Conservation (phyloP, 2,888 invertebrate species). For the Conchocele bisecta region DNA sequence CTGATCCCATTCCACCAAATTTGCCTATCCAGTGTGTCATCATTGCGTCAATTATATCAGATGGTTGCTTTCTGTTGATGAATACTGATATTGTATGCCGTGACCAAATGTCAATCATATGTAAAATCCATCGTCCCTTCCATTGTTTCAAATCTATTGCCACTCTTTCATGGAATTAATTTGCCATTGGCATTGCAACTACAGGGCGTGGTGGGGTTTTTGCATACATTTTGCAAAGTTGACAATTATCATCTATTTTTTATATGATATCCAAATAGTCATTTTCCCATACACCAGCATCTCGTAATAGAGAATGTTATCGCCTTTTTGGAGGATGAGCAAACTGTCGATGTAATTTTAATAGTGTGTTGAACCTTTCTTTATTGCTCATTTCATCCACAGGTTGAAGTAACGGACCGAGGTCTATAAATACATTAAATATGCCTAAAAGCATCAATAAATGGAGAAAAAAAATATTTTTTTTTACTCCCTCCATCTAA, state of each 20-base stretch:
- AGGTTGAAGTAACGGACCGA: no score
- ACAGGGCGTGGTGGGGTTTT: conserved; percentile 19
- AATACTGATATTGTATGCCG: conserved; percentile 42
- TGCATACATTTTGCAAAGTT: conserved; percentile 17
- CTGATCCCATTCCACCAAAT: conserved; percentile 28
- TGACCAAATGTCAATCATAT: conserved; percentile 52
- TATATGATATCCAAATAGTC: background rate
- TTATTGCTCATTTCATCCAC: background rate
- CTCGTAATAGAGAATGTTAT: conserved; percentile 18
- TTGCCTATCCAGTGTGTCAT: conserved; percentile 27
- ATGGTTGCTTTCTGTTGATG: conserved; percentile 25
- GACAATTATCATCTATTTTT: conserved; percentile 30
- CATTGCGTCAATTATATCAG: conserved; percentile 24
- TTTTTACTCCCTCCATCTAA: no score
- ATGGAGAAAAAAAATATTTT: no score
- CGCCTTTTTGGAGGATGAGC: conserved; percentile 21
- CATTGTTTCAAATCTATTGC: conserved; percentile 54
- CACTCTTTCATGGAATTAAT: conserved; percentile 38
- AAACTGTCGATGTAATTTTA: conserved; percentile 22
- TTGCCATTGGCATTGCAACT: conserved; percentile 25
- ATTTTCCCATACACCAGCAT: conserved; percentile 32
- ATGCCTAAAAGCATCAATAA: no score
- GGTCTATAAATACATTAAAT: no score
- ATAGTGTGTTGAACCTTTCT: background rate
- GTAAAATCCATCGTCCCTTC: conserved; percentile 39